Evolutionary conservation across 1,140 invertebrate species (phyloP), one percentile per base, ranked within the genome.

Genomic region (Chymomyza costata): DNA sequence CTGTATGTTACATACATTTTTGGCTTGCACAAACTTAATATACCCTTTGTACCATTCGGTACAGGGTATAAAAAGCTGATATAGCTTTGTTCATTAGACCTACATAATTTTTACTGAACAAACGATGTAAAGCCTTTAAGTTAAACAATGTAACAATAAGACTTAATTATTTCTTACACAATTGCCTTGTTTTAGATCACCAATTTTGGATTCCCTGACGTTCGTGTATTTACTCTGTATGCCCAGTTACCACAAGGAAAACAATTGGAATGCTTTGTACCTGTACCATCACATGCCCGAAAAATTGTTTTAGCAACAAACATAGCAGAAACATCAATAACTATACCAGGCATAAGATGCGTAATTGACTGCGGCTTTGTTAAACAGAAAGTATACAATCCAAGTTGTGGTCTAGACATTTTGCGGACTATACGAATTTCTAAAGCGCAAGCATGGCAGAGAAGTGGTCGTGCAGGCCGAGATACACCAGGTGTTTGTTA

Each of bases 301-400:
- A 98, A 98, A 87, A 91, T 99, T 10, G 92, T 99, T 58, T 86
- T 99, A 39, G 91, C 96, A n/a, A 99, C 98, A 15, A 99, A 99
- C 86, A 95, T 99, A 55, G 98, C 98, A 2, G 98, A 98, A 87
- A 97, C 97, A 1, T 98, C 96, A 3, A 90, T 99, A 1, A 99
- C 98, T 0, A 99, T 99, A 70, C 93, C 89, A 32, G 95, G 95
- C 14, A 95, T 99, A 52, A 92, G 93, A 65, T 95, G 92, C 87
- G 96, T 99, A 2, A 93, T 99, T 53, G 98, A 99, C 84, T 92
- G 93, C 55, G 98, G 98, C 5, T 93, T 94, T 85, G 96, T 99
- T 0, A 99, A 99, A 88, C 83, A 66, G 46, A 90, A 92, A 84
- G 90, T 91, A 0, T 95, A 93, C 88, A 93, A 95, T 78, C 89